A percentile compares a stretch with the other conserved stretches of the same genome.
Evolutionary conservation across 2,797 vertebrate species (phyloP).

Genomic region (Crocidura indochinensis): DNA sequence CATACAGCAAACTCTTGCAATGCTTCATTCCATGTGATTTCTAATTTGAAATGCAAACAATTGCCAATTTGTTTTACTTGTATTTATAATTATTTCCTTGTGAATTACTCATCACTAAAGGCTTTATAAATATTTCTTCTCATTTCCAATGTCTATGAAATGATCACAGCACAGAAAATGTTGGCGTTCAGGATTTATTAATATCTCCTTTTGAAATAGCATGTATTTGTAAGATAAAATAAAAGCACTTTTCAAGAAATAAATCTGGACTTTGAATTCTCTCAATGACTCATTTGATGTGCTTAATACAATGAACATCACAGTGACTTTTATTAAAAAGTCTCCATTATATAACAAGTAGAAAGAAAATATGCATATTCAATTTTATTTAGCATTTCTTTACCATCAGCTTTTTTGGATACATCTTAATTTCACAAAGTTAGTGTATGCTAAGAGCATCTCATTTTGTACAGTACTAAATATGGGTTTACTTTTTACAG

Average conservation of each 20-base stretch:
- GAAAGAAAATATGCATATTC: conserved; percentile 57
- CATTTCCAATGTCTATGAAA: conserved; percentile 75
- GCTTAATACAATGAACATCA: conserved; percentile 55
- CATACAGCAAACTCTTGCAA: conserved; percentile 69
- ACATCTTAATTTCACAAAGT: conserved; percentile 43
- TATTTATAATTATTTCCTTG: conserved; percentile 87
- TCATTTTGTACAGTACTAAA: conserved; percentile 35
- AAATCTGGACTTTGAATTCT: conserved; percentile 73
- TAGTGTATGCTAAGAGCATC: conserved; percentile 27
- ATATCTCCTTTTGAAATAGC: conserved; percentile 77
- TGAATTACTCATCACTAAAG: conserved; percentile 85
- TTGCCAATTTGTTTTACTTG: conserved; percentile 85
- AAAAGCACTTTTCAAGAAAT: conserved; percentile 64
- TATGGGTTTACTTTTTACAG: conserved; percentile 75
- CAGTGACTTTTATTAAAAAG: conserved; percentile 70
- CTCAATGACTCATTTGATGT: conserved; percentile 65
- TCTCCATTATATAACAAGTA: conserved; percentile 52
- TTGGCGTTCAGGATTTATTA: conserved; percentile 81
- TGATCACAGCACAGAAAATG: conserved; percentile 78
- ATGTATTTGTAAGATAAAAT: conserved; percentile 60
- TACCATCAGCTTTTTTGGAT: conserved; percentile 29
- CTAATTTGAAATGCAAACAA: conserved; percentile 84
- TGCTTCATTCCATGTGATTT: conserved; percentile 75
- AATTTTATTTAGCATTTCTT: neutral
- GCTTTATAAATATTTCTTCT: conserved; percentile 85